These are phyloP conservation scores for Leucophora obtusa DNA, from an alignment of 2,888 invertebrate genomes.

Conservation along the genomic window DNA sequence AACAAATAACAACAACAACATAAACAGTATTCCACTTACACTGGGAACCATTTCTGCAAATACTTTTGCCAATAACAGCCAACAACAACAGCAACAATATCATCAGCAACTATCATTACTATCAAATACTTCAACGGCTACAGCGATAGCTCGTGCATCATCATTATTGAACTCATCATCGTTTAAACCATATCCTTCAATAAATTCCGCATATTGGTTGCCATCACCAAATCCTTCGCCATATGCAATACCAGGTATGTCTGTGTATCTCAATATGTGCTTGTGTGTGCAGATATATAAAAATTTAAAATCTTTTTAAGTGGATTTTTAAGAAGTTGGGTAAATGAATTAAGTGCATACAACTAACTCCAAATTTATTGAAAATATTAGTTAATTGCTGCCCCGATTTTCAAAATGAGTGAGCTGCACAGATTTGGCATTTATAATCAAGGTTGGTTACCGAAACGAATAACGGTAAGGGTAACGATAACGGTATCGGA, in stretches of 20 bases:
- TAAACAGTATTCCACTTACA: conserved; percentile 50
- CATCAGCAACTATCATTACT: conserved; percentile 32
- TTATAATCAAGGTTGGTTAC: too few species aligned
- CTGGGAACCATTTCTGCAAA: conserved; percentile 48
- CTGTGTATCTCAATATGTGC: not conserved
- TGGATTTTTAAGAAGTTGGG: too few species aligned
- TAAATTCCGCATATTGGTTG: conserved; percentile 91
- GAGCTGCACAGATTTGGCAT: too few species aligned
- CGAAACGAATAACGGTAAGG: too few species aligned
- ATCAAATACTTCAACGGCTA: conserved; percentile 24
- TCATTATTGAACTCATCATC: conserved; percentile 53
- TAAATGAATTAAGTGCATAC: too few species aligned
- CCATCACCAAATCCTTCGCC: conserved; percentile 88
- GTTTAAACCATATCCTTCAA: conserved; percentile 84
- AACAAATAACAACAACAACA: conserved; percentile 3
- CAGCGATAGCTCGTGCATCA: conserved; percentile 31
- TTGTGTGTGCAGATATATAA: not conserved
- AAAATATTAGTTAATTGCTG: too few species aligned
- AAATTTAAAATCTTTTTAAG: too few species aligned
- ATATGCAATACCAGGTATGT: conserved; percentile 88
- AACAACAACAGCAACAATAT: conserved; percentile 34
- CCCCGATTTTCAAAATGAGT: too few species aligned
- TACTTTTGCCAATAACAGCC: conserved; percentile 49
- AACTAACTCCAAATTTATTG: too few species aligned
- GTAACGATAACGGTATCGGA: too few species aligned